Percentiles rank a stretch among this genome's conserved stretches.
Conservation (phyloP, 2,797 vertebrate species). For the Acanthurus leucopareius region DNA sequence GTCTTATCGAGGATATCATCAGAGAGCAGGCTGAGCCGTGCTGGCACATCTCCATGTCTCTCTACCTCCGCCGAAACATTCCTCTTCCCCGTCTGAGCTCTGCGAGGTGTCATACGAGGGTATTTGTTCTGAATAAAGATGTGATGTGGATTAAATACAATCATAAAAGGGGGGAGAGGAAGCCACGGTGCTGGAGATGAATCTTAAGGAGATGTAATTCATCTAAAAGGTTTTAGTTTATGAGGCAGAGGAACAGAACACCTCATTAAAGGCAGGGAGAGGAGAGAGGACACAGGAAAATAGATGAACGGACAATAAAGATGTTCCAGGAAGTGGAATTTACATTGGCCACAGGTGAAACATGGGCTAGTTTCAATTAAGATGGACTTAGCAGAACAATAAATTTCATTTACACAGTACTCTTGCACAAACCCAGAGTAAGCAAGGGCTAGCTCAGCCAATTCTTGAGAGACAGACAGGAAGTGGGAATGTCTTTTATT, state of each 20-base stretch:
- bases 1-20: slow-evolving; percentile 79
- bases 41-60: slow-evolving; percentile 75
- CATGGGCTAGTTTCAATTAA: slow-evolving; percentile 72
- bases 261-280: slow-evolving; percentile 72
- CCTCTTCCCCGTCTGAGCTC: slow-evolving; percentile 48
- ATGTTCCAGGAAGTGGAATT: slow-evolving; percentile 70
- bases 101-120: slow-evolving; percentile 58
- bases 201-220: slow-evolving; percentile 80
- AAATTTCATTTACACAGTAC: slow-evolving; percentile 54
- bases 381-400: slow-evolving; percentile 64
- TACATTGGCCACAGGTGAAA: slow-evolving; percentile 74
- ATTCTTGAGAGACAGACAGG: slow-evolving; percentile 23
- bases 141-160: slow-evolving; percentile 80
- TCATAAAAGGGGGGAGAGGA: slow-evolving; percentile 70
- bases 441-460: slow-evolving; percentile 13
- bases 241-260: slow-evolving; percentile 70
- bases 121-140: slow-evolving; percentile 82
- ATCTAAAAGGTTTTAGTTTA: slow-evolving; percentile 83
- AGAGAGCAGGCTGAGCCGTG: slow-evolving; percentile 54
- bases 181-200: slow-evolving; percentile 70
- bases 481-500: slow-evolving; percentile 23
- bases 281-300: slow-evolving; percentile 62
- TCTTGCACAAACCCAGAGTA: slow-evolving; percentile 43
- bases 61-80: slow-evolving; percentile 56
- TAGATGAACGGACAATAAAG: slow-evolving; percentile 75